Percentiles rank a stretch among this genome's conserved stretches.
Conservation (phyloP, 2,888 invertebrate genomes). For the Amorpha juglandis region DNA sequence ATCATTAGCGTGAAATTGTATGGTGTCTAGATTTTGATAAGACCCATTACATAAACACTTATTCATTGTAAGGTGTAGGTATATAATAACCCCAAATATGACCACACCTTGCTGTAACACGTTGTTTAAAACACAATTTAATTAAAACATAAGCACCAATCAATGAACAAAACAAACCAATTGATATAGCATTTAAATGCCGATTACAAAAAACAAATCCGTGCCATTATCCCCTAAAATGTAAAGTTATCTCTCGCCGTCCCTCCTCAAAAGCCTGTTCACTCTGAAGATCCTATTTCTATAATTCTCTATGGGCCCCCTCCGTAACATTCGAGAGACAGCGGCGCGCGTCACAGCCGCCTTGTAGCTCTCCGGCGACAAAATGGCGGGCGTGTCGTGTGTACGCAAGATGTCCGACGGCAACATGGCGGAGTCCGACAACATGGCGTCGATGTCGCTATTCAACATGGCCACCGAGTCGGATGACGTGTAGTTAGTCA, state of each 20-base stretch:
- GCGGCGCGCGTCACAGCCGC: constrained; percentile 74
- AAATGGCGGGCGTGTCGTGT: constrained; percentile 74
- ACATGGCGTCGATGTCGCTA: constrained; percentile 77
- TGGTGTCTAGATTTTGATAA: too few species aligned
- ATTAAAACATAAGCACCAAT: too few species aligned
- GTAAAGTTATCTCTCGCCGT: constrained; percentile 73
- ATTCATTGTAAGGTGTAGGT: too few species aligned
- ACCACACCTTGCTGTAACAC: too few species aligned
- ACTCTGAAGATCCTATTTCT: constrained; percentile 73
- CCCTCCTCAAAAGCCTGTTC: constrained; percentile 70
- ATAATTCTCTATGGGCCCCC: constrained; percentile 70
- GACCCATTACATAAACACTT: too few species aligned
- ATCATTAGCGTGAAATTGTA: too few species aligned
- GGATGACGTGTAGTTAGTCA: constrained; percentile 68
- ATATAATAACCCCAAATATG: too few species aligned
- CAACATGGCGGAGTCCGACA: constrained; percentile 64
- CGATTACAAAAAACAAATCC: not conserved
- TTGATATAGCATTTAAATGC: not conserved
- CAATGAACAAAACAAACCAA: not conserved
- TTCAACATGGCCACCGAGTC: constrained; percentile 74
- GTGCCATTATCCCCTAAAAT: not conserved
- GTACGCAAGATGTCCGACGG: constrained; percentile 66
- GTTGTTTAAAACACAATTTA: too few species aligned
- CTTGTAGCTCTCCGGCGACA: constrained; percentile 74
- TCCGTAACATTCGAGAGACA: constrained; percentile 60